A percentile compares a stretch with the other conserved stretches of the same genome.
These are phyloP conservation scores for Phalacrocorax brasilianus DNA, from an alignment of 2,113 vertebrate species.

Conservation along the genomic window DNA sequence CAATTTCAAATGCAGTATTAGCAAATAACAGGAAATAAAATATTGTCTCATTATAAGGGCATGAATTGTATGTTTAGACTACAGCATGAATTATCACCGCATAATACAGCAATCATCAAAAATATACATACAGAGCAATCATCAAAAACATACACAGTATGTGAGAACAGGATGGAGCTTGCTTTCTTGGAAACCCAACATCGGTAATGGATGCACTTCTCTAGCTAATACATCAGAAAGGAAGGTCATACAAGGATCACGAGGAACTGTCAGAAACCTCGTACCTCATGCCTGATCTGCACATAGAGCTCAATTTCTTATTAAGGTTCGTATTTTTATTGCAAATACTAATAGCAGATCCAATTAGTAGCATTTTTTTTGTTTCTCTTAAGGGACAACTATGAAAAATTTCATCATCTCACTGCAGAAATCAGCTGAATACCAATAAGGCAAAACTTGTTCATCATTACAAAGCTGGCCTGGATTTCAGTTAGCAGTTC, in stretches of 20 bases:
- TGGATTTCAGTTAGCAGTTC: conserved; percentile 20
- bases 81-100: conserved; percentile 52
- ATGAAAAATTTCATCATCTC: conserved; percentile 7
- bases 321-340: background rate
- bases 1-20: background rate
- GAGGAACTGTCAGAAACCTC: background rate
- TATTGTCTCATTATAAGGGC: background rate
- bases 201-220: background rate
- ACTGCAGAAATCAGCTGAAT: conserved; percentile 18
- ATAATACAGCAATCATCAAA: conserved; percentile 35
- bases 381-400: background rate
- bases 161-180: conserved; percentile 22
- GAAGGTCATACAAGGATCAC: background rate
- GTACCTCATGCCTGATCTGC: background rate
- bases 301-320: background rate
- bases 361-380: background rate
- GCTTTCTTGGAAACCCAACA: conserved; percentile 6
- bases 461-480: conserved; percentile 38
- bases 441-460: conserved; percentile 34
- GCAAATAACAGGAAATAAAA: conserved; percentile 13
- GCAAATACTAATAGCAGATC: background rate
- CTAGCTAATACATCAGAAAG: background rate
- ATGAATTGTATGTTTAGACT: background rate
- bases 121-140: conserved; percentile 13
- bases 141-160: conserved; percentile 23